These are phyloP conservation scores for Dicrurus megarhynchus DNA, from an alignment of 2,113 vertebrate genomes.

Conservation along the genomic window DNA sequence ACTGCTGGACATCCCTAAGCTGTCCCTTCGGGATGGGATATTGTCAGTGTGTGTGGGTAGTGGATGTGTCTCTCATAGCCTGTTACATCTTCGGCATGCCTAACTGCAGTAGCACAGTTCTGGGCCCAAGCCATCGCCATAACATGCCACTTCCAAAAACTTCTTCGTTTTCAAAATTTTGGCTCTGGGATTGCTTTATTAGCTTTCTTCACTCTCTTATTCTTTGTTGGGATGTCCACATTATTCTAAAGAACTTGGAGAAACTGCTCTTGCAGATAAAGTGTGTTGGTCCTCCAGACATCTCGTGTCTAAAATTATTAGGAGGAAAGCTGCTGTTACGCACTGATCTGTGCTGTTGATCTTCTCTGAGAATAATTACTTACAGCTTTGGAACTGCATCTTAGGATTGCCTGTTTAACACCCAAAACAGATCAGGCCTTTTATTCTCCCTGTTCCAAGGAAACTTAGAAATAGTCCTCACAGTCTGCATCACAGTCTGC, in stretches of 20 bases:
- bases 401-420: background rate
- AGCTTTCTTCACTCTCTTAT: background rate
- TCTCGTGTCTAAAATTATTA: background rate
- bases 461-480: background rate
- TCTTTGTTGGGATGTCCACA: background rate
- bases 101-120: background rate
- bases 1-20: background rate
- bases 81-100: background rate
- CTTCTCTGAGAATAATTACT: background rate
- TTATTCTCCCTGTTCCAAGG: background rate
- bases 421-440: background rate
- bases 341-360: background rate
- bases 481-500: background rate
- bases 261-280: background rate
- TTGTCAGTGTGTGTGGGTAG: background rate
- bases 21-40: background rate
- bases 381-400: background rate
- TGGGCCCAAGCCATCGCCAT: background rate
- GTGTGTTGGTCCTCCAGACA: background rate
- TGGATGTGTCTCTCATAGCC: background rate
- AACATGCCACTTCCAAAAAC: background rate
- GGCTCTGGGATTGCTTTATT: background rate
- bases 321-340: background rate
- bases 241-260: background rate
- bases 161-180: background rate